Evolutionary conservation across 2,888 invertebrate species (phyloP), one percentile per base, ranked within the genome.

Genomic region (Cepaea hortensis): DNA sequence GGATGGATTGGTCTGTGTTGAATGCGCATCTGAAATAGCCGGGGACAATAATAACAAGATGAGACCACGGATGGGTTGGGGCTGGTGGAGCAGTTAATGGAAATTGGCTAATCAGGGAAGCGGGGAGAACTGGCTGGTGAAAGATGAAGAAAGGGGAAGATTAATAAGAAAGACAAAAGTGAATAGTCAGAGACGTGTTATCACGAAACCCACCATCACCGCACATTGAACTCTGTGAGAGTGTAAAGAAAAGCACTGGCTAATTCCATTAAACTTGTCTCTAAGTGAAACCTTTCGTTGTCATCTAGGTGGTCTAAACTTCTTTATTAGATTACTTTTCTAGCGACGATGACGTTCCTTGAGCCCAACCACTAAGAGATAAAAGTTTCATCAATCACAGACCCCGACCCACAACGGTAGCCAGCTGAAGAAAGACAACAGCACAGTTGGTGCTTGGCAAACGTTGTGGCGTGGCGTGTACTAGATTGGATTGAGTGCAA

Each of bases 1-100:
- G 65, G 82, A 82, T 83, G 83, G 73, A 83, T 72, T 73, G 73
- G 72, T 55, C 35, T 81, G 70, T 68, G 68, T 81, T 13, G 81
- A 68, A 68, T 46, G 81, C 68, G 48, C 81, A 81, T 70, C 23
- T 48, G 20, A 70, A 5, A 48, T n/a, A 48, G 18, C 61, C 18
- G 20, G 81, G 81, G 70, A 81, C 48, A 4, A 11, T 81, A 50
- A 70, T 48, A 81, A 50, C 46, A 70, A 50, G 50, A n/a, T n/a
- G 23, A 81, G 18, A 46, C 23, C 6, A 68, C 35, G 15, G 48
- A 48, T 20, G 81, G 68, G 70, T 50, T 11, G 48, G 15, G 68
- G 68, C 20, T 81, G 9, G 50, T 70, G 68, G 50, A 48, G n/a
- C 50, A 48, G 46, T 81, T 81, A 81, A 81, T 81, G 81, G 81